These are phyloP conservation scores for Hoplias malabaricus DNA, from an alignment of 2,113 vertebrate species.

Conservation along the genomic window DNA sequence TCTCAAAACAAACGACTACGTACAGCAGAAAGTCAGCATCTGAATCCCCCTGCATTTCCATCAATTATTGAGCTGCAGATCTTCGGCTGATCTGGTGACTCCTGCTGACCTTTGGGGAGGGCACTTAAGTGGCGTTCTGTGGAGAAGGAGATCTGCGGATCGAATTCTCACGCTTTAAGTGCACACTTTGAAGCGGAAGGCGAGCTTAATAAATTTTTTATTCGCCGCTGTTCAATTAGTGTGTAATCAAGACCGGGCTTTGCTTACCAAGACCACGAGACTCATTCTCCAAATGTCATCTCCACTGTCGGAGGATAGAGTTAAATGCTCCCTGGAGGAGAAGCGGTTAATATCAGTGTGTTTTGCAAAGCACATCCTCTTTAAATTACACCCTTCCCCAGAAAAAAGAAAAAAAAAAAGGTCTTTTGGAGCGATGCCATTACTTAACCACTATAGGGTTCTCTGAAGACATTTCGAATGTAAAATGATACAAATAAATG, in stretches of 20 bases:
- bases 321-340: slow-evolving; percentile 75
- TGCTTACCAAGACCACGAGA: slow-evolving; percentile 77
- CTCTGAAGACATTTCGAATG: too few relatives aligned
- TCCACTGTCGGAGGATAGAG: slow-evolving; percentile 69
- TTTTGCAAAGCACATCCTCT: slow-evolving; percentile 73
- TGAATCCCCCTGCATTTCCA: slow-evolving; percentile 7
- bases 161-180: slow-evolving; percentile 74
- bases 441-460: too few relatives aligned
- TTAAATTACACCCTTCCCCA: too few relatives aligned
- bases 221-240: slow-evolving; percentile 79
- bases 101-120: slow-evolving; percentile 56
- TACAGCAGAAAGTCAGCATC: background rate
- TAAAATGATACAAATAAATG: too few relatives aligned
- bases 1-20: background rate
- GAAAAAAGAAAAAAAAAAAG: too few relatives aligned
- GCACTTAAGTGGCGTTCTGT: slow-evolving; percentile 66
- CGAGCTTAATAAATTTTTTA: slow-evolving; percentile 84
- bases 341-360: slow-evolving; percentile 68
- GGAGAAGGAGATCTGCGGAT: slow-evolving; percentile 62
- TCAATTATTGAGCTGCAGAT: slow-evolving; percentile 44
- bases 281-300: slow-evolving; percentile 73
- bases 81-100: slow-evolving; percentile 46
- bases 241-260: slow-evolving; percentile 80
- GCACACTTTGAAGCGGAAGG: slow-evolving; percentile 67
- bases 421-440: too few relatives aligned